Evolutionary conservation across 2,888 invertebrate species (phyloP).

Genomic region (Pandemis cinnamomeana): DNA sequence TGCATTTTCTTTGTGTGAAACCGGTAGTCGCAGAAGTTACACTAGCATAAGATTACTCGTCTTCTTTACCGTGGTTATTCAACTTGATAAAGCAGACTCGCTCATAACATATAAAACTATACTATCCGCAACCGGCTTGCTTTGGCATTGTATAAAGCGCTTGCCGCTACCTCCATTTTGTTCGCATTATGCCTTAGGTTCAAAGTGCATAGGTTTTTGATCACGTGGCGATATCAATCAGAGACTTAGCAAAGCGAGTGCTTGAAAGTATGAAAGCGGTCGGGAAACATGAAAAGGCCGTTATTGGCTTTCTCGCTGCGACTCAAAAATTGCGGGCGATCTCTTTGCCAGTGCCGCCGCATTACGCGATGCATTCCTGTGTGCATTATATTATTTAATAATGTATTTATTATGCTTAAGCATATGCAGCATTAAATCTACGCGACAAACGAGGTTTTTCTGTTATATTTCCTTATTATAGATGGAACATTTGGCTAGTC

Average conservation of each 20-base stretch:
- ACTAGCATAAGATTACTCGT: neutral
- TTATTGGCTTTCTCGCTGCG: slow-evolving; percentile 66
- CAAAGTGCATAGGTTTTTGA: slow-evolving; percentile 35
- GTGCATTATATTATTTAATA: slow-evolving; percentile 12
- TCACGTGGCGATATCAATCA: slow-evolving; percentile 34
- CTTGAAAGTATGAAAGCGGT: slow-evolving; percentile 49
- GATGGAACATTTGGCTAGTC: neutral
- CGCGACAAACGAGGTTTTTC: neutral
- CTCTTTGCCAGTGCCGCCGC: slow-evolving; percentile 37
- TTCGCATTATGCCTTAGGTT: slow-evolving; percentile 21
- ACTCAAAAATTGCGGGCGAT: slow-evolving; percentile 58
- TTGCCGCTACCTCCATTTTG: slow-evolving; percentile 4
- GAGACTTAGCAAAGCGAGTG: slow-evolving; percentile 21
- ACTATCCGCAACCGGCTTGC: slow-evolving; percentile 26
- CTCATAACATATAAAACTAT: slow-evolving; percentile 19
- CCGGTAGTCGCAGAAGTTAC: neutral
- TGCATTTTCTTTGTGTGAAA: too few relatives aligned
- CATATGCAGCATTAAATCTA: neutral
- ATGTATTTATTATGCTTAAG: neutral
- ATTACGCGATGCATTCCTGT: slow-evolving; percentile 47
- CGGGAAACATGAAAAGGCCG: slow-evolving; percentile 63
- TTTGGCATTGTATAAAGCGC: slow-evolving; percentile 3
- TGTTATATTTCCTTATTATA: neutral
- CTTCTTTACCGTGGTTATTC: neutral
- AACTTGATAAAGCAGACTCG: slow-evolving; percentile 11